Evolutionary conservation across 2,797 vertebrate species (phyloP), one percentile per base, ranked within the genome.

Genomic region (Phyllotis vaccarum): DNA sequence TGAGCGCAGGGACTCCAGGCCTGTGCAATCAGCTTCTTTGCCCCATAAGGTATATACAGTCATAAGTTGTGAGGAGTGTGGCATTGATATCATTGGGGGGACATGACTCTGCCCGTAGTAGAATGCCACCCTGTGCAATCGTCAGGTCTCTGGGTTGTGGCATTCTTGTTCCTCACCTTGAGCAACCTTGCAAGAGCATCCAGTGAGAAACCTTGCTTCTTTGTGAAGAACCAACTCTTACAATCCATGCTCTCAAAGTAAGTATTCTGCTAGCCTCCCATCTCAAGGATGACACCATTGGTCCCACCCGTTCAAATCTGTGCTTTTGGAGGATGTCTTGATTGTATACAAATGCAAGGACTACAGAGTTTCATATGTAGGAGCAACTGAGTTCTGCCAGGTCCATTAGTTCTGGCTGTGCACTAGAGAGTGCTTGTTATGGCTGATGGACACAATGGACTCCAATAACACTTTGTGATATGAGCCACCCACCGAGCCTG

Each of bases 181-280:
- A 5, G 6, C 4, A 24, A 22, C 19, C 2, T 85, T 85, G 8
- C 31, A 3, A 37, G 49, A 24, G 2, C 0, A 0, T 0, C 0
- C 2, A 14, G 1, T 1, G 49, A 86, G 37, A 46, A 3, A 3
- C 2, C 62, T 58, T 13, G 2, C 11, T 70, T 19, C 86, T 82
- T 34, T 37, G 6, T 43, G 3, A 13, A 24, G 52, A 86, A 2
- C 11, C 0, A 0, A 27, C 2, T 29, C 0, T 49, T 2, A 64
- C 24, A 46, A n/a, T 11, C 27, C 40, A 31, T 29, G n/a, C 34
- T 8, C 62, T 76, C 0, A 5, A n/a, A 85, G 46, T 60, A n/a
- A 56, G n/a, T 5, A 0, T 49, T 46, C 80, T 34, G 19, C 29
- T 81, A 9, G 2, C 5, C 49, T 46, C 68, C 56, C 2, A 46